Percentiles rank a stretch among this genome's conserved stretches.
Conservation (phyloP, 1,140 invertebrate species). For the Kradibia gibbosae region DNA sequence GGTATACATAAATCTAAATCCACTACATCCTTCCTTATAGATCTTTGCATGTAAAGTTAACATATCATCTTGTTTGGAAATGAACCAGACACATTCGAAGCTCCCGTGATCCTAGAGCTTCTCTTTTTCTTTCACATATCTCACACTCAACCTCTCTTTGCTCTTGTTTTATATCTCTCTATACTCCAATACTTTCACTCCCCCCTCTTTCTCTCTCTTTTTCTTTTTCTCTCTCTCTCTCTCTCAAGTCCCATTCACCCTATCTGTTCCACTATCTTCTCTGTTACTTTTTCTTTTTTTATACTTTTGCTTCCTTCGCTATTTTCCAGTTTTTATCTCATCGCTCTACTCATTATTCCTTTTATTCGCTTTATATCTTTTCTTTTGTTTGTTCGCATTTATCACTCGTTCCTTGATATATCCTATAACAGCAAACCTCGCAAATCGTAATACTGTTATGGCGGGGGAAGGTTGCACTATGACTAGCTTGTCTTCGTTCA, state of each 20-base stretch:
- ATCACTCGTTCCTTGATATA: not conserved
- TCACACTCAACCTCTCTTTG: not conserved
- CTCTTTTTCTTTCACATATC: not conserved
- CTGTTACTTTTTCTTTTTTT: no score
- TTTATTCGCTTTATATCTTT: not conserved
- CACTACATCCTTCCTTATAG: not conserved
- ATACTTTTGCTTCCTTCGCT: no score
- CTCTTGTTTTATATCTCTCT: not conserved
- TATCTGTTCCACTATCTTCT: no score
- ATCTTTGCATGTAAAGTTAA: conserved; percentile 4
- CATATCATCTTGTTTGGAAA: conserved; percentile 15
- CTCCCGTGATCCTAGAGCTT: not conserved
- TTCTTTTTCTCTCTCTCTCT: not conserved
- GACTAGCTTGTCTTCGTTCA: conserved; percentile 16
- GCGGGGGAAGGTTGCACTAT: not conserved
- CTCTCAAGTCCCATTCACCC: no score
- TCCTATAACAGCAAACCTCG: conserved; percentile 8
- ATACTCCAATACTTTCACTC: not conserved
- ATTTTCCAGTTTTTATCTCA: not conserved
- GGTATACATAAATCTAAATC: not conserved
- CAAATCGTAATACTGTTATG: conserved; percentile 26
- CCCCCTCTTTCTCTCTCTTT: not conserved
- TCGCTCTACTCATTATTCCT: not conserved
- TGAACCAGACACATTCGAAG: not conserved
- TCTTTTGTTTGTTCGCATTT: not conserved